phyloP scores from a whole-genome alignment of 92 coral and sea anemone genomes.

The Bergia puertoricense region DNA sequence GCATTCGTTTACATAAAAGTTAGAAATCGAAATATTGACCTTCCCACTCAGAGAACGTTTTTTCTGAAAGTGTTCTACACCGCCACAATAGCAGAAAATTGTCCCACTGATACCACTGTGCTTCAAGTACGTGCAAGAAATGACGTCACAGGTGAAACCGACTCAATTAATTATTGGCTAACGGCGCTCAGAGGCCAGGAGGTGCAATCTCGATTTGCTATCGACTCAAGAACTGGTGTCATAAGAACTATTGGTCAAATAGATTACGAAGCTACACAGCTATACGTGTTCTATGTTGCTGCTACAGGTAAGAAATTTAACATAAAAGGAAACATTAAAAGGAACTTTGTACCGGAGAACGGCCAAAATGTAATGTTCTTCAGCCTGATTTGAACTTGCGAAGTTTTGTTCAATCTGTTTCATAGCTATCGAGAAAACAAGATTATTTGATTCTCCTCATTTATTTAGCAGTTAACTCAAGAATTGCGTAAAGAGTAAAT shows the following conservation, averaged over 20 bases:
- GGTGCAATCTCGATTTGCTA: slow-evolving; percentile 53
- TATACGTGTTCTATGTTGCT: slow-evolving; percentile 60
- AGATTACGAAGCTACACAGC: slow-evolving; percentile 57
- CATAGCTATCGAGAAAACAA: too few species aligned
- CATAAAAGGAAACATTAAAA: too few species aligned
- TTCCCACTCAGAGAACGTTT: slow-evolving; percentile 37
- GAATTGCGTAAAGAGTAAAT: too few species aligned
- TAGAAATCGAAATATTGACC: slow-evolving; percentile 20
- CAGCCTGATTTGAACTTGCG: too few species aligned
- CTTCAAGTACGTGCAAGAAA: slow-evolving; percentile 58
- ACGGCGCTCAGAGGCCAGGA: slow-evolving; percentile 52
- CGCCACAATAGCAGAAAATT: slow-evolving; percentile 66
- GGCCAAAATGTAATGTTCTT: too few species aligned
- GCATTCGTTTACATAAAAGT: slow-evolving; percentile 63
- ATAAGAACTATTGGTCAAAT: slow-evolving; percentile 57
- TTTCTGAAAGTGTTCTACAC: slow-evolving; percentile 54
- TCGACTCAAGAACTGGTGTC: slow-evolving; percentile 62
- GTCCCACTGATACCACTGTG: slow-evolving; percentile 51
- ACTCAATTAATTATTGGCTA: slow-evolving; percentile 54
- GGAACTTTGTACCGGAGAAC: too few species aligned
- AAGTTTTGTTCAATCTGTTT: too few species aligned
- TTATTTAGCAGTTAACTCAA: too few species aligned
- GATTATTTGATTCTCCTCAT: too few species aligned
- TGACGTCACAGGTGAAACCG: slow-evolving; percentile 24
- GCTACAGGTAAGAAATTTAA: slow-evolving; percentile 65